Evolutionary conservation across 1,140 invertebrate genomes (phyloP), one percentile per base, ranked within the genome.

Genomic region (Microplitis demolitor): DNA sequence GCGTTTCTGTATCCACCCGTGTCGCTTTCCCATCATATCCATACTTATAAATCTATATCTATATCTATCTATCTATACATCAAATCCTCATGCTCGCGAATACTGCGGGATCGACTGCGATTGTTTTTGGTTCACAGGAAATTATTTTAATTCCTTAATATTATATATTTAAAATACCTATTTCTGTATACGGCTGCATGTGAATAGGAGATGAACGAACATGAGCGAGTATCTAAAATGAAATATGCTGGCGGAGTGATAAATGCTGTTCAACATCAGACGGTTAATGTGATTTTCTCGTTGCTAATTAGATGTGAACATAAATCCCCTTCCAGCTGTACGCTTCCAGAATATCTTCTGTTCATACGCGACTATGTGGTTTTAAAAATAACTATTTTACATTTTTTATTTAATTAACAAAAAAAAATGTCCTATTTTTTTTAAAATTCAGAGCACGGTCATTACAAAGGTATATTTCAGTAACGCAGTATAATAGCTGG

Each of bases 11-110:
- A 58, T 45, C 66, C 61, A 34, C 37, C 37, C 37, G 34, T 33
- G 16, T 51, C 60, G 71, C 67, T 75, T 80, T 80, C 76, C 79
- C 79, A 78, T 78, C 76, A 76, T 51, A 66, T 66, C 4, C 3
- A 34, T 54, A 24, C 24, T 24, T 24, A 24, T 24, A 24, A 24
- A 24, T 24, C 24, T 24, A 24, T 24, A 24, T 24, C 24, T 24
- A 24, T 24, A 24, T 24, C 24, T 24, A 39, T 50, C n/a, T 16
- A 56, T 56, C 54, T 16, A 39, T 39, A 39, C 37, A 6, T 45
- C 11, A 45, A 45, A 61, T 61, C 33, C 60, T 37, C 62, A 33
- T 34, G 31, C 60, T 33, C 62, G 5, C 35, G 14, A 3, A 4
- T 13, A 33, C 9, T n/a, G 13, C 11, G 0, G 34, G 62, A 64